Evolutionary conservation across 2,888 invertebrate species (phyloP).

Genomic region (Dolichomitus sp.): DNA sequence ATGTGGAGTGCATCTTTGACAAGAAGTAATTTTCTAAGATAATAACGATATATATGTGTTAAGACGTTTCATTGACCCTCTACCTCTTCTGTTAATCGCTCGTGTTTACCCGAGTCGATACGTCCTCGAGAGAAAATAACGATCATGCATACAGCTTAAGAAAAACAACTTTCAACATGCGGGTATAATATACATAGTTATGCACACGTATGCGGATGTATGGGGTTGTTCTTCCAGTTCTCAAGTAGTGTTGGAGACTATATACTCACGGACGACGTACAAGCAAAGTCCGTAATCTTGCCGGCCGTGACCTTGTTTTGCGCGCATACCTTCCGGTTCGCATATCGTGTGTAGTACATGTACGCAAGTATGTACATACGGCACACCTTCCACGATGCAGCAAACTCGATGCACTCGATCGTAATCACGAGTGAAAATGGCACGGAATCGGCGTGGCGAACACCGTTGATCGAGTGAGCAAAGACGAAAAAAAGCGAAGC

Average conservation of each 20-base stretch:
- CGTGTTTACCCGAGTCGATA: conserved; percentile 15
- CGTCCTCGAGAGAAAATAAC: conserved; percentile 23
- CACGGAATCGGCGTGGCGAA: conserved; percentile 62
- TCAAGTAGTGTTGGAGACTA: neutral
- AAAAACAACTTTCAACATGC: conserved; percentile 48
- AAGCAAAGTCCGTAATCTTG: conserved; percentile 60
- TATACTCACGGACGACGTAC: conserved; percentile 22
- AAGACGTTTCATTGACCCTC: neutral
- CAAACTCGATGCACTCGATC: conserved; percentile 70
- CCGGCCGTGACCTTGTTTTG: conserved; percentile 77
- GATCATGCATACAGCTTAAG: conserved; percentile 11
- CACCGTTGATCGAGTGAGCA: conserved; percentile 40
- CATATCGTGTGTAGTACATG: conserved; percentile 60
- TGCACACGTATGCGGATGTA: conserved; percentile 12
- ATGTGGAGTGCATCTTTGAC: neutral
- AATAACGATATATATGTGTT: neutral
- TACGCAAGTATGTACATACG: conserved; percentile 49
- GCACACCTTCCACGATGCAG: conserved; percentile 62
- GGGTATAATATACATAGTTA: conserved; percentile 4
- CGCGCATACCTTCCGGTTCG: conserved; percentile 68
- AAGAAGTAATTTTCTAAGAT: neutral
- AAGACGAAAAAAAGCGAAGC: conserved; percentile 21
- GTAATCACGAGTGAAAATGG: conserved; percentile 73
- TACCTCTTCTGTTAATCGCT: neutral
- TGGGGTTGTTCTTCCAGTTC: conserved; percentile 29